Evolutionary conservation across 2,113 vertebrate species (phyloP).

Genomic region (Centropus unirufus): DNA sequence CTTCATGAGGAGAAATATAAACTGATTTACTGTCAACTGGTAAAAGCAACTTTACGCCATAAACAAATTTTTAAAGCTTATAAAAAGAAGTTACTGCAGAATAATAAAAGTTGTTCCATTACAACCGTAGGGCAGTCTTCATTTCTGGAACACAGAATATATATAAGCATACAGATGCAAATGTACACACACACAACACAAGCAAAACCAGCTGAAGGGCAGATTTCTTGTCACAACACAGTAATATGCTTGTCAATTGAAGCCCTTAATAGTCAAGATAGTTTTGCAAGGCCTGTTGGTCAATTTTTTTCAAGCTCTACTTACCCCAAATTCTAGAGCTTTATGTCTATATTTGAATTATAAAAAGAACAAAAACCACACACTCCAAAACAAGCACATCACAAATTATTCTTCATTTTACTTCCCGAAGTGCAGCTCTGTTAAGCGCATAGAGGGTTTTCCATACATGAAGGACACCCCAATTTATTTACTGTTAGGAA

Average conservation of each 20-base stretch:
- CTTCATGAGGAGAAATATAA: not conserved
- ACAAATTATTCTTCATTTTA: not conserved
- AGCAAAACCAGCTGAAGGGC: not conserved
- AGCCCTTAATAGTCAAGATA: not conserved
- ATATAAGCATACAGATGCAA: not conserved
- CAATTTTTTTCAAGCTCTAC: not conserved
- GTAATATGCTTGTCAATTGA: not conserved
- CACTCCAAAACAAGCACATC: not conserved
- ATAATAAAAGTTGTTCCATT: not conserved
- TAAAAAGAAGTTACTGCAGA: not conserved
- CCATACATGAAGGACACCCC: not conserved
- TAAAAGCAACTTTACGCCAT: not conserved
- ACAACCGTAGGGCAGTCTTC: not conserved
- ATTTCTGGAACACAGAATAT: not conserved
- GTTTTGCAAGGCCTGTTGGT: not conserved
- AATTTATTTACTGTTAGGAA: not conserved
- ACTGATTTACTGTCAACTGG: not conserved
- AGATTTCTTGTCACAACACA: not conserved
- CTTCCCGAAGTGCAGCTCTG: not conserved
- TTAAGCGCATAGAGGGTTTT: not conserved
- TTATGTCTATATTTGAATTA: not conserved
- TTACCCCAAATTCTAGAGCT: not conserved
- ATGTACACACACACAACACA: not conserved
- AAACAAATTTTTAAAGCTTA: not conserved
- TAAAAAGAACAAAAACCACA: not conserved